Base-by-base conservation (phyloP, 1,140 invertebrate species). In the Rhagoletis pomonella region DNA sequence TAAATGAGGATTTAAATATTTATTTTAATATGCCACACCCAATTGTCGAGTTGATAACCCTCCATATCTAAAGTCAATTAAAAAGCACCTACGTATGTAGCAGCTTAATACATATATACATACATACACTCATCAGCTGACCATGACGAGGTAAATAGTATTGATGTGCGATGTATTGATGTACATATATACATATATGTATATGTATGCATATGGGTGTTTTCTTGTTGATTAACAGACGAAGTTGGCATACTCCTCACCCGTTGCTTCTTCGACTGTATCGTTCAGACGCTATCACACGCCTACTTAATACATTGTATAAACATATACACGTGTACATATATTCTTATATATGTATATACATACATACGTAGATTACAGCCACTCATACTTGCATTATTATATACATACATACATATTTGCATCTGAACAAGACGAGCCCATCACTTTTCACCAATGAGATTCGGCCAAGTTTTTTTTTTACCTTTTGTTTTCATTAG, bases 361-460 rank as follows among this genome's bases (percentile, higher is more conserved):
- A 2, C 10, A 55, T 55, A 55, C 50, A 55, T 55, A 55, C 50
- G 50, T 55, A 55, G 5, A 55, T 55, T 55, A 55, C 50, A 55
- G 29, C 29, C 29, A 29, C 29, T 55, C 5, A 10, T 55, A 55
- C 10, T 1, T 7, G 10, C 10, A 55, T 5, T 0, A 5, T 7
- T 55, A n/a, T 73, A 4, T 14, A 69, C 29, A 12, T 9, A 44
- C 12, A 69, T 39, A 44, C 9, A 69, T 17, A 73, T 44, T 67
- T 67, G 19, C 29, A 67, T 67, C 39, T 67, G 42, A 1, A 73
- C 3, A 17, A 47, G 42, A 47, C 67, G 67, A 73, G 67, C 67
- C 67, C 67, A 73, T 47, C 39, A 73, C 7, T 73, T 44, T 47
- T 47, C 67, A 73, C 42, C 67, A 73, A 73, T 73, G 44, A 73